These are phyloP conservation scores for Morpho deidamia DNA, from an alignment of 2,888 invertebrate species.

Conservation along the genomic window DNA sequence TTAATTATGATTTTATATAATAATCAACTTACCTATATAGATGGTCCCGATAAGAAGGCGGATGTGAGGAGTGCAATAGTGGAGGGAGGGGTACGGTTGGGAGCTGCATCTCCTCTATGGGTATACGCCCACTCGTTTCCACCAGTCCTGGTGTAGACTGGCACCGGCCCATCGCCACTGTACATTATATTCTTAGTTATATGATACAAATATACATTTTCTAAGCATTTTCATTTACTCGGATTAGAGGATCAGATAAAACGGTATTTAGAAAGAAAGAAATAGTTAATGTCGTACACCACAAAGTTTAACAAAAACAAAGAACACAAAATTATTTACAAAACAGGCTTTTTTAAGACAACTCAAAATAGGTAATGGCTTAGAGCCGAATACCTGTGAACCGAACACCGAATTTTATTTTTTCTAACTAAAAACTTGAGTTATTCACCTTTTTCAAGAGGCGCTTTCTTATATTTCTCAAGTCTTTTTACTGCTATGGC, in stretches of 20 bases:
- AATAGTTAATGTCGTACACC: no score
- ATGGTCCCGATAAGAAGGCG: constrained; percentile 75
- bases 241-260: no score
- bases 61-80: constrained; percentile 61
- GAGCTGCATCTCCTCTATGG: constrained; percentile 83
- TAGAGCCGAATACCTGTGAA: no score
- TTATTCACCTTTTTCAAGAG: constrained; percentile 90
- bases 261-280: no score
- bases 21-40: constrained; percentile 60
- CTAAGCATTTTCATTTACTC: no score
- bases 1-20: constrained; percentile 3
- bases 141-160: constrained; percentile 97
- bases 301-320: no score
- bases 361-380: no score
- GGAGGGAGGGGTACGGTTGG: constrained; percentile 58
- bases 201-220: constrained; percentile 30
- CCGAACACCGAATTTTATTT: no score
- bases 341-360: no score
- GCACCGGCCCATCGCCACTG: constrained; percentile 96
- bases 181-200: not conserved
- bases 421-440: no score
- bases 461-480: constrained; percentile 97
- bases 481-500: constrained; percentile 98
- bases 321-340: no score
- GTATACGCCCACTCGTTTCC: constrained; percentile 93